A percentile compares a stretch with the other conserved stretches of the same genome.
These are phyloP conservation scores for Euura saliciscinereae DNA, from an alignment of 1,140 invertebrate genomes.

Conservation along the genomic window DNA sequence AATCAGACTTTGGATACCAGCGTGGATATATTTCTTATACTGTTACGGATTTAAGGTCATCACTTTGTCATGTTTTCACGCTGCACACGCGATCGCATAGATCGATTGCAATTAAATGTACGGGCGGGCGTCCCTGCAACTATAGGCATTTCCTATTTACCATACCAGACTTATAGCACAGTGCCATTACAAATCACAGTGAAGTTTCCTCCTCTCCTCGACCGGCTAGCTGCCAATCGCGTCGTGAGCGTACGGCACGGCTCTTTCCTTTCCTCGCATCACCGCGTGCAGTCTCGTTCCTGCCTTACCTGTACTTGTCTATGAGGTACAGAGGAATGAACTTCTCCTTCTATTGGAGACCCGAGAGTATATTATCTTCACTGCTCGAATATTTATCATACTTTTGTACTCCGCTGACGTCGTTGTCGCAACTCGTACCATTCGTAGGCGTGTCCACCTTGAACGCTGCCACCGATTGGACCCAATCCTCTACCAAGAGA, in stretches of 20 bases:
- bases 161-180: background rate
- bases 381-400: background rate
- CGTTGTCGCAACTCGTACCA: background rate
- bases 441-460: background rate
- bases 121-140: background rate
- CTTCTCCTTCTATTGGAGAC: background rate
- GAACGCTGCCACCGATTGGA: background rate
- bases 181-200: background rate
- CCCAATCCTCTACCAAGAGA: background rate
- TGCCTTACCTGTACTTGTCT: background rate
- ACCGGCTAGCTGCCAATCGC: background rate
- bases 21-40: background rate
- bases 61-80: too few species aligned
- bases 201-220: background rate
- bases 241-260: background rate
- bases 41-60: background rate
- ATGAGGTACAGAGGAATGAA: background rate
- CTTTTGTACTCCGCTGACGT: background rate
- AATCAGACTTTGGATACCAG: background rate
- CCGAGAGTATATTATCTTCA: too few species aligned
- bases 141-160: slow-evolving; percentile 6
- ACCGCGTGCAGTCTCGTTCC: background rate
- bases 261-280: background rate
- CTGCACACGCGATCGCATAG: background rate
- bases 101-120: background rate